Evolutionary conservation across 2,113 vertebrate species (phyloP), one percentile per base, ranked within the genome.

Genomic region (Myiozetetes cayanensis): DNA sequence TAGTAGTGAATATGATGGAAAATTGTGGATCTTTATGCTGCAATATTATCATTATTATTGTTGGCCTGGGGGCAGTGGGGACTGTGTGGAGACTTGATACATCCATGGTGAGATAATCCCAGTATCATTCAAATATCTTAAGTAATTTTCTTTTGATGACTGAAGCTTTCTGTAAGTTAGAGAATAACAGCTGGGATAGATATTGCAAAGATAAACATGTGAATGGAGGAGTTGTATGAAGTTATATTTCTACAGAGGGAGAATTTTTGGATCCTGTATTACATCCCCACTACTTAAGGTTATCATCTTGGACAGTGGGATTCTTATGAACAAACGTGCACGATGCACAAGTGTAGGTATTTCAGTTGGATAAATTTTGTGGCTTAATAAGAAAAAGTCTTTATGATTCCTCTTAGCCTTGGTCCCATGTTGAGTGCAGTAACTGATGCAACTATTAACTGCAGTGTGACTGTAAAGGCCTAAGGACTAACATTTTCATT

Each of bases 61-160:
- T 62, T 74, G 47, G 11, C 24, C 21, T 77, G 4, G 33, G 3
- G 14, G 10, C 0, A 49, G 3, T 5, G 46, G 6, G 9, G 16
- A 2, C 52, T 49, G 8, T 5, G 3, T 33, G 13, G 0, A 1
- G 19, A 28, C 9, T 61, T 63, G 28, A 18, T 23, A 33, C 6
- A 2, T 41, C 25, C 30, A 15, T 18, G 49, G 7, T 86, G 44
- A 74, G 28, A 44, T 65, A 70, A 65, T 61, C 28, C 12, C 10
- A 41, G 5, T 19, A 23, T 55, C 18, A 44, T 44, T 55, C 23
- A 61, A 65, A 49, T 46, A 66, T 31, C 11, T 65, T 9, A 47
- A 30, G 16, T 30, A 3, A 31, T 39, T 23, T n/a, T 17, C 10
- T 82, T 59, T 28, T 65, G 10, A 73, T 55, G 35, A 33, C 25